These are phyloP conservation scores for Apistogramma diplotaenia DNA, from an alignment of 2,113 vertebrate species.

Conservation along the genomic window DNA sequence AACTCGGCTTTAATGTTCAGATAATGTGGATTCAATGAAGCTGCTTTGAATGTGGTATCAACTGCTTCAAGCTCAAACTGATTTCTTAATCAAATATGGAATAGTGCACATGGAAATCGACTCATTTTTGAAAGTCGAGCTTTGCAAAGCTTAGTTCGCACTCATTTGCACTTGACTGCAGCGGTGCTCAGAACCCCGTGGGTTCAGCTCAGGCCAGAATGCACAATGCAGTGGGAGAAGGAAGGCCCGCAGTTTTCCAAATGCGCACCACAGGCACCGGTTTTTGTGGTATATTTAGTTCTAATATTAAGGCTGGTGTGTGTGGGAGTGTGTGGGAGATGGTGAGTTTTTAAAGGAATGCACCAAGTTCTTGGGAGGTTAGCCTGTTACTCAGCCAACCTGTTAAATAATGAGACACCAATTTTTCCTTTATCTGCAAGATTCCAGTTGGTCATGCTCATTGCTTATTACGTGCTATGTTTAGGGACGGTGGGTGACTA, in stretches of 20 bases:
- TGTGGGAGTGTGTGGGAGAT: slow-evolving; percentile 48
- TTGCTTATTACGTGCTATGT: neutral
- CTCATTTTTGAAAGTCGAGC: neutral
- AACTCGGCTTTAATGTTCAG: neutral
- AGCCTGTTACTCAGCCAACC: slow-evolving; percentile 20
- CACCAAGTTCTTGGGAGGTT: slow-evolving; percentile 32
- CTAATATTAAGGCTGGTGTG: slow-evolving; percentile 18
- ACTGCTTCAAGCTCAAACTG: neutral
- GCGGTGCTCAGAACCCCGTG: neutral
- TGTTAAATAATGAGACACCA: slow-evolving; percentile 38
- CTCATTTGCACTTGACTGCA: neutral
- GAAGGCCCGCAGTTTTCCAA: slow-evolving; percentile 30
- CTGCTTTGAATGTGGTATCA: neutral
- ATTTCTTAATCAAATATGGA: neutral
- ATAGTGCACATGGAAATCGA: neutral
- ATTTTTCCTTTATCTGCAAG: neutral
- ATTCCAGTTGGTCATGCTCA: neutral
- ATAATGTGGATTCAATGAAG: neutral
- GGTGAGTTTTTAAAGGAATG: slow-evolving; percentile 47
- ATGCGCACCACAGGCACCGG: slow-evolving; percentile 6
- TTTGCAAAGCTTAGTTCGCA: neutral
- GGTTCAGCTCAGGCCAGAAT: neutral
- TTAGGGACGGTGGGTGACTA: neutral
- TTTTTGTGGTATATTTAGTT: slow-evolving; percentile 36
- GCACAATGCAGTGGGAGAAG: slow-evolving; percentile 32